Conservation (phyloP, 30 jellyfish, hydroid and myxozoan species). For the Nemopilema nomurai region DNA sequence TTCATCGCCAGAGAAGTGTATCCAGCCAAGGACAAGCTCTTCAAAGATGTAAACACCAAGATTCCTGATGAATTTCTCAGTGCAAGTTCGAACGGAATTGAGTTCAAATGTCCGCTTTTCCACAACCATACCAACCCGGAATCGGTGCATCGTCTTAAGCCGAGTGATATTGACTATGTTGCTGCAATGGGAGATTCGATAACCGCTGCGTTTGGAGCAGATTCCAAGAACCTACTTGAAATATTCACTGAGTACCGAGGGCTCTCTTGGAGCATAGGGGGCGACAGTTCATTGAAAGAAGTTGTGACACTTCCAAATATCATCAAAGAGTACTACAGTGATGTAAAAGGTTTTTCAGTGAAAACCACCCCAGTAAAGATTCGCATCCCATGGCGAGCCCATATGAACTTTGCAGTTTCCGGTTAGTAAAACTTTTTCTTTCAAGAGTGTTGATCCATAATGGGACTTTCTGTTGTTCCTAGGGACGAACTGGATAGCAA, state of each 20-base stretch:
- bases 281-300: constrained; percentile 57
- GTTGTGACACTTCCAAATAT: constrained; percentile 81
- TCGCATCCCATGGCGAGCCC: constrained; percentile 70
- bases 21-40: constrained; percentile 1
- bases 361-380: constrained; percentile 62
- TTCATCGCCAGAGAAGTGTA: constrained; percentile 36
- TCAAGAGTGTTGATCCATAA: no score
- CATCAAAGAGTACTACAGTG: constrained; percentile 67
- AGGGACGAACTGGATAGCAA: no score
- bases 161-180: constrained; percentile 74
- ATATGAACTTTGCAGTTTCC: constrained; percentile 86
- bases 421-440: no score
- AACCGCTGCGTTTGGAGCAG: constrained; percentile 92
- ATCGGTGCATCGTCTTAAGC: constrained; percentile 75
- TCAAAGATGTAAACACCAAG: constrained; percentile 7
- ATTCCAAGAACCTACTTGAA: constrained; percentile 52
- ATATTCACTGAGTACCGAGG: constrained; percentile 81
- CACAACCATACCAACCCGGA: constrained; percentile 61
- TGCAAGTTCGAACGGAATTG: constrained; percentile 16
- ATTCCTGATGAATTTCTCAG: constrained; percentile 21
- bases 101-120: constrained; percentile 49
- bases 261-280: constrained; percentile 92
- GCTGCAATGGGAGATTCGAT: constrained; percentile 91
- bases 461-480: no score
- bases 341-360: constrained; percentile 69